phyloP scores from a whole-genome alignment of 2,113 vertebrate species.

The Gnathonemus echidnorhynchus region DNA sequence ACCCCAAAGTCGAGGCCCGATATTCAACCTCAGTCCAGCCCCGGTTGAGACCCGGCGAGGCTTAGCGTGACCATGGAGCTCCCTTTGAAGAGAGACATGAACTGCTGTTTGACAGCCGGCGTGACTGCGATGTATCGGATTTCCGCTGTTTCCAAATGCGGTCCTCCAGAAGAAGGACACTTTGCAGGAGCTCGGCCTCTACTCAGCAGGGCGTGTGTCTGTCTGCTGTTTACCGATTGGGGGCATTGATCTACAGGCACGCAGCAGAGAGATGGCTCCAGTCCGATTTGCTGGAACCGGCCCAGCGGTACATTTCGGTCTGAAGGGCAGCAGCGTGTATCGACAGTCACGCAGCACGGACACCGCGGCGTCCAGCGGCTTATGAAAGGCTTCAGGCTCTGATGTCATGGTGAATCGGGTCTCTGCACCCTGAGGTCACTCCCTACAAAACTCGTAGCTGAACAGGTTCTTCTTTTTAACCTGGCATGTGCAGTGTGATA shows the following conservation, averaged over 20 bases:
- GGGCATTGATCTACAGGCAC: neutral
- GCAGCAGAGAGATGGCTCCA: conserved; percentile 27
- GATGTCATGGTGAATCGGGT: neutral
- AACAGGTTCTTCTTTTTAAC: neutral
- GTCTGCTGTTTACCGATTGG: neutral
- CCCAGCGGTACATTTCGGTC: conserved; percentile 59
- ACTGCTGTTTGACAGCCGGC: neutral
- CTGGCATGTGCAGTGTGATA: neutral
- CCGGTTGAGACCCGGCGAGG: neutral
- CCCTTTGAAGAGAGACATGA: neutral
- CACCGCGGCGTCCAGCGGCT: conserved; percentile 50
- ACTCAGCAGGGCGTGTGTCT: neutral
- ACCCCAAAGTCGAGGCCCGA: neutral
- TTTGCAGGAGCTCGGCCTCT: neutral
- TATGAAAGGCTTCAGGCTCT: neutral
- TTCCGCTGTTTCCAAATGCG: neutral
- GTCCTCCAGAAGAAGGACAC: neutral
- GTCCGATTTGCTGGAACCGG: conserved; percentile 45
- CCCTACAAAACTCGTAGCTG: neutral
- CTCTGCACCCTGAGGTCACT: neutral
- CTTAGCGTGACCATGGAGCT: neutral
- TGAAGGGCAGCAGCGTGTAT: conserved; percentile 61
- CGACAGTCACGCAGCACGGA: conserved; percentile 45
- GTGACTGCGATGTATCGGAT: neutral
- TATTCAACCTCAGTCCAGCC: neutral